These are phyloP conservation scores for Heliconius aoede DNA, from an alignment of 2,888 invertebrate genomes.

Conservation along the genomic window DNA sequence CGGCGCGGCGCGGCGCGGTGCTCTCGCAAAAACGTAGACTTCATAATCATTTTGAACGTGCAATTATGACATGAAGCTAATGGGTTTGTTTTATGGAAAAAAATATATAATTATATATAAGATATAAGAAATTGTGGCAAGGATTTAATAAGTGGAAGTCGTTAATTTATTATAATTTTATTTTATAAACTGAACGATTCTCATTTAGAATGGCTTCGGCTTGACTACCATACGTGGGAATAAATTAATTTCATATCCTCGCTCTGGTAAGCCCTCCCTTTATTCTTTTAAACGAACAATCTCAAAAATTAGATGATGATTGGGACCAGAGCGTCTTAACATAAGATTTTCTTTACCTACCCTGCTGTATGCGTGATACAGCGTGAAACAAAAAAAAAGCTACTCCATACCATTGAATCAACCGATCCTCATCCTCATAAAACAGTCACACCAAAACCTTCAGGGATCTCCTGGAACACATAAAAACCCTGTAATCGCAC, in stretches of 20 bases:
- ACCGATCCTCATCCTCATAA: not conserved
- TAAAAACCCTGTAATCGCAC: slow-evolving; percentile 56
- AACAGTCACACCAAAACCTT: slow-evolving; percentile 32
- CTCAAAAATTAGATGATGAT: not conserved
- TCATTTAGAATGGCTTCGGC: no score
- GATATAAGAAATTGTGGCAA: not conserved
- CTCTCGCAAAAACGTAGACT: slow-evolving; percentile 31
- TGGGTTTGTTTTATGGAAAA: slow-evolving; percentile 18
- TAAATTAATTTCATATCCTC: no score
- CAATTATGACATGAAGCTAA: slow-evolving; percentile 33
- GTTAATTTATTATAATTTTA: no score
- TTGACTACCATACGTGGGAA: no score
- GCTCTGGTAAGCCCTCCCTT: not conserved
- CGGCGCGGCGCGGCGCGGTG: slow-evolving; percentile 37
- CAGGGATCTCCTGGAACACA: slow-evolving; percentile 31
- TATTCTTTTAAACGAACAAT: not conserved
- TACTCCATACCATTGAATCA: not conserved
- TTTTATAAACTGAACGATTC: no score
- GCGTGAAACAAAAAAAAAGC: not conserved
- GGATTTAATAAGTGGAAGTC: not conserved
- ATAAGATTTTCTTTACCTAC: not conserved
- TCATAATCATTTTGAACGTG: slow-evolving; percentile 27
- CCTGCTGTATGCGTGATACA: not conserved
- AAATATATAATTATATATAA: not conserved
- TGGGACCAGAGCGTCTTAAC: not conserved